Evolutionary conservation across 2,888 invertebrate species (phyloP).

Genomic region (Eumacrocentrus americanus): DNA sequence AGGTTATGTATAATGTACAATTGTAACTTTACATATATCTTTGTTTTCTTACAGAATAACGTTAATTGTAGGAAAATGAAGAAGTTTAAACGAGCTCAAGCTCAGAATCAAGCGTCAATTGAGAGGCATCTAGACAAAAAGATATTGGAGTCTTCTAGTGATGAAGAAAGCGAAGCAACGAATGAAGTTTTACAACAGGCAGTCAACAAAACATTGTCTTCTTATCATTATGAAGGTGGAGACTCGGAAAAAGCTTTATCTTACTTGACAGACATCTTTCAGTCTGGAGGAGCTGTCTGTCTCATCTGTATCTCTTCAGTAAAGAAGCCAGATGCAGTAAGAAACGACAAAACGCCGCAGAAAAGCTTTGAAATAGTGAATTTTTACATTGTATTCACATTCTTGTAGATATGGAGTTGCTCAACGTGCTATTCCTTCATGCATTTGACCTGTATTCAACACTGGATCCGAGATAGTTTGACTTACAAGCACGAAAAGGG

Average conservation of each 20-base stretch:
- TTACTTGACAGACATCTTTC: conserved; percentile 78
- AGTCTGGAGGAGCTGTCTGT: conserved; percentile 82
- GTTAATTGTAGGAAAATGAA: no score
- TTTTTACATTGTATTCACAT: conserved; percentile 1
- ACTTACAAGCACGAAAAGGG: conserved; percentile 68
- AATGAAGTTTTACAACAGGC: conserved; percentile 50
- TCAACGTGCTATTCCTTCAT: conserved; percentile 81
- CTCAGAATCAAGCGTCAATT: conserved; percentile 53
- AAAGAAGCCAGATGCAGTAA: conserved; percentile 76
- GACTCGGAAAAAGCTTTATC: conserved; percentile 70
- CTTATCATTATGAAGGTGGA: conserved; percentile 53
- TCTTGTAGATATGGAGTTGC: conserved; percentile 82
- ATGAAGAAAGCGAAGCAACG: conserved; percentile 51
- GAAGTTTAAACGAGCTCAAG: conserved; percentile 53
- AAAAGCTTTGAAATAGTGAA: no score
- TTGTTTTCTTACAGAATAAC: no score
- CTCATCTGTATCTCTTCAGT: conserved; percentile 89
- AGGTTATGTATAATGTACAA: no score
- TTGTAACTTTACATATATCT: no score
- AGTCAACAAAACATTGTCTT: conserved; percentile 50
- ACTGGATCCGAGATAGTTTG: conserved; percentile 90
- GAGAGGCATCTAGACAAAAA: conserved; percentile 50
- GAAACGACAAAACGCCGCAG: conserved; percentile 19
- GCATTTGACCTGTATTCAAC: conserved; percentile 86
- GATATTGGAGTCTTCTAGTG: conserved; percentile 50